phyloP scores from a whole-genome alignment of 2,797 vertebrate species.

The Sebastes paucispinis region DNA sequence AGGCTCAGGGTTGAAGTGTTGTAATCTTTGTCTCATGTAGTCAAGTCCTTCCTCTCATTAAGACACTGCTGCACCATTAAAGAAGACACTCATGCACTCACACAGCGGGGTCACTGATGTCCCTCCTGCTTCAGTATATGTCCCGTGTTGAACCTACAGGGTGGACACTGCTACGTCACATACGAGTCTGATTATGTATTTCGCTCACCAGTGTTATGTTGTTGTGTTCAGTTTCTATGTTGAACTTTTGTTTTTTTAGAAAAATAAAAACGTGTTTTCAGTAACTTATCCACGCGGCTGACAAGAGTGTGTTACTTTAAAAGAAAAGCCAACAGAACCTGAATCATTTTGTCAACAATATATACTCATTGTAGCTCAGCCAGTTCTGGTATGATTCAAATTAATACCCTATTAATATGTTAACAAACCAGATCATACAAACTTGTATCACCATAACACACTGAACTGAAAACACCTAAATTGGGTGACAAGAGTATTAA shows the following conservation, averaged over 20 bases:
- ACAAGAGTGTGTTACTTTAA: not conserved
- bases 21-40: slow-evolving; percentile 61
- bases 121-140: slow-evolving; percentile 28
- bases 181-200: slow-evolving; percentile 33
- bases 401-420: not conserved
- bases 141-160: slow-evolving; percentile 12
- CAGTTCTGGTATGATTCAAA: not conserved
- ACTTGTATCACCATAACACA: not conserved
- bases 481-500: not conserved
- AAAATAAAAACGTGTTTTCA: slow-evolving; percentile 74
- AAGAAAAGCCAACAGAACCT: not conserved
- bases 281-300: slow-evolving; percentile 24
- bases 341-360: not conserved
- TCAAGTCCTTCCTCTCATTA: slow-evolving; percentile 56
- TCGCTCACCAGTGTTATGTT: slow-evolving; percentile 60
- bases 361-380: not conserved
- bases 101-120: slow-evolving; percentile 14
- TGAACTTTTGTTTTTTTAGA: slow-evolving; percentile 61
- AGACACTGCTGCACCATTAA: slow-evolving; percentile 53
- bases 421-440: not conserved
- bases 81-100: slow-evolving; percentile 40
- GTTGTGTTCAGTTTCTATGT: slow-evolving; percentile 55
- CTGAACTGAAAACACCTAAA: no score
- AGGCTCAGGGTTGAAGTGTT: slow-evolving; percentile 81
- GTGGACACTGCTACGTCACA: slow-evolving; percentile 39